Evolutionary conservation across 2,888 invertebrate genomes (phyloP), one percentile per base, ranked within the genome.

Genomic region (Cephus pygmeus): DNA sequence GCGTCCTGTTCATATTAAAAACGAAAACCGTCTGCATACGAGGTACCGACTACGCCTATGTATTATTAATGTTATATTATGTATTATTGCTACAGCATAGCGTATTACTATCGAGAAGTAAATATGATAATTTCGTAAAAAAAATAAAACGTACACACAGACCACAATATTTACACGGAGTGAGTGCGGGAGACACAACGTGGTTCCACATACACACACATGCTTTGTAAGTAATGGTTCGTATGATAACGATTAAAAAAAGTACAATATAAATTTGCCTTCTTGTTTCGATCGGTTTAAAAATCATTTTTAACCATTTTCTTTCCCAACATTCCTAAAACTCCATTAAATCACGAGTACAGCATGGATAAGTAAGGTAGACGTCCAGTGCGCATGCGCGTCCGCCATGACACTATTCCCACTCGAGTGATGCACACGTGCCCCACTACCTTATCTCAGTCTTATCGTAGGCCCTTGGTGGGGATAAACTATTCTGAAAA

Each of bases 191-290:
- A 56, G 56, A 56, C 56, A 56, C 23, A 56, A 56, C 56, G 56
- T 56, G 56, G 56, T 56, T 56, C 56, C 82, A 81, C 84, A 88
- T 84, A 88, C 86, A 88, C 88, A 88, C 40, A 87, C 87, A 90
- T 89, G 89, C 89, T 88, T 89, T 91, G 90, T 90, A 90, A 90
- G 88, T 89, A 89, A 90, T 86, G 89, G 88, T 90, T 89, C 90
- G 88, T 90, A 90, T 87, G 85, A 87, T 89, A 87, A 88, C 84
- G 84, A 90, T 90, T 90, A 88, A 90, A 89, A 86, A 85, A 83
- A 84, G 85, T 81, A 83, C 79, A 80, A 82, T 79, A 79, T 76
- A 79, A 71, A 56, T 56, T 56, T 56, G 56, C 9, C 56, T 56
- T 56, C 6, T 40, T 56, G 23, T 56, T 56, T 56, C 23, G 23